Evolutionary conservation across 2,113 vertebrate genomes (phyloP).

Genomic region (Platanista minor): DNA sequence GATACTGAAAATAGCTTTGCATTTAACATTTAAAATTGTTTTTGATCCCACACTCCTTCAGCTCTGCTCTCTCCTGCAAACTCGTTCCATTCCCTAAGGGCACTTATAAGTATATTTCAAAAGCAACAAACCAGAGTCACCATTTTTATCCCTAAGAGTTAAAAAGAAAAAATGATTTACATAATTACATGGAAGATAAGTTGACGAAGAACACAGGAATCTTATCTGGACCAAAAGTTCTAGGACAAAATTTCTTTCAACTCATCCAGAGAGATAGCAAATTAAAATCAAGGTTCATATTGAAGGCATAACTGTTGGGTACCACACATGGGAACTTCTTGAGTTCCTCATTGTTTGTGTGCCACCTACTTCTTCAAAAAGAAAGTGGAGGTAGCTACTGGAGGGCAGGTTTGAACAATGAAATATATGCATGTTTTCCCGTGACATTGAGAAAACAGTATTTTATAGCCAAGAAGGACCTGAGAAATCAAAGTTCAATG

Average conservation of each 20-base stretch:
- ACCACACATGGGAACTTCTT: background rate
- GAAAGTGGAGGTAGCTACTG: background rate
- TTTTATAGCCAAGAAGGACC: background rate
- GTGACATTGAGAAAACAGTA: background rate
- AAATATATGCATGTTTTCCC: background rate
- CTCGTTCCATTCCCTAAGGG: constrained; percentile 56
- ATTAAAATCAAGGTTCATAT: constrained; percentile 1
- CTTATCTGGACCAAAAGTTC: constrained; percentile 70
- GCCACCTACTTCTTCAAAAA: background rate
- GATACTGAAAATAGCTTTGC: constrained; percentile 77
- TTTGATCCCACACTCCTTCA: constrained; percentile 74
- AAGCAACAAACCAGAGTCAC: constrained; percentile 59
- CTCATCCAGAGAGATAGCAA: constrained; percentile 46
- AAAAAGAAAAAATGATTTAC: constrained; percentile 62
- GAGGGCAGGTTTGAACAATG: background rate
- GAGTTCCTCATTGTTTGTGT: background rate
- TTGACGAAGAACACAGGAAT: constrained; percentile 56
- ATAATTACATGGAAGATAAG: constrained; percentile 64
- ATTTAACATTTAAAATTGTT: constrained; percentile 78
- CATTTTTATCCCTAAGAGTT: constrained; percentile 65
- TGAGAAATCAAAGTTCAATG: background rate
- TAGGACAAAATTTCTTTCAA: constrained; percentile 59
- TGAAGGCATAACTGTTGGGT: background rate
- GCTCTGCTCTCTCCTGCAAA: constrained; percentile 65
- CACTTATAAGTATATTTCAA: constrained; percentile 60